Base-by-base conservation (phyloP, 2,888 invertebrate genomes). In the Epinotia nisella region DNA sequence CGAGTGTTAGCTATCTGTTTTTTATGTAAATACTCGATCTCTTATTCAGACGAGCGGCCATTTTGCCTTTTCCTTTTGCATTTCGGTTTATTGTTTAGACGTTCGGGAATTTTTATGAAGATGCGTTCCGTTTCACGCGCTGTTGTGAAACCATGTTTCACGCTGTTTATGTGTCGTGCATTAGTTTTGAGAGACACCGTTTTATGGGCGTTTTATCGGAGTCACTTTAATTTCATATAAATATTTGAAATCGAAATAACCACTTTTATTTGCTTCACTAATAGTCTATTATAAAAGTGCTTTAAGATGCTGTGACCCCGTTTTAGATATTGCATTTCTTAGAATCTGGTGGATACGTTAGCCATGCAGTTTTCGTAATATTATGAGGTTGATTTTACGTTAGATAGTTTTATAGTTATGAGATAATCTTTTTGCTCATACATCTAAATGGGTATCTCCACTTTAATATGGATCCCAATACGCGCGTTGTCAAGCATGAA, bases 11-110 rank as follows among this genome's bases (percentile, higher is more conserved):
- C 90, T 92, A 93, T 93, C 92, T 91, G 91, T 90, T 93, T 93
- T 93, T 92, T 93, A 93, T 93, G 93, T 92, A 92, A 93, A 93
- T 93, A 91, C 82, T 81, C 85, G 85, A 90, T 88, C 90, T 90
- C 89, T 90, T 90, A 86, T 87, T 88, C 87, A 86, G 88, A 85
- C 87, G 90, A 87, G 89, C 85, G 87, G 85, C 90, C 89, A 85
- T 88, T 89, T 87, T 87, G 85, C 77, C 80, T 88, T 87, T 88
- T 88, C 85, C 82, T 83, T 87, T 88, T 90, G 49, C 72, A 62
- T 68, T 85, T 81, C 82, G 82, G 85, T 85, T 76, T 76, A 74
- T 74, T 76, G 85, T 88, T 89, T 87, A 86, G 85, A 87, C 84
- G 84, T 84, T 85, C 81, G 84, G 81, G 86, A 85, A 87, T 88